Percentiles rank a stretch among this genome's conserved stretches.
Evolutionary conservation across 2,113 vertebrate genomes (phyloP).

Genomic region (Hippocampus zosterae): DNA sequence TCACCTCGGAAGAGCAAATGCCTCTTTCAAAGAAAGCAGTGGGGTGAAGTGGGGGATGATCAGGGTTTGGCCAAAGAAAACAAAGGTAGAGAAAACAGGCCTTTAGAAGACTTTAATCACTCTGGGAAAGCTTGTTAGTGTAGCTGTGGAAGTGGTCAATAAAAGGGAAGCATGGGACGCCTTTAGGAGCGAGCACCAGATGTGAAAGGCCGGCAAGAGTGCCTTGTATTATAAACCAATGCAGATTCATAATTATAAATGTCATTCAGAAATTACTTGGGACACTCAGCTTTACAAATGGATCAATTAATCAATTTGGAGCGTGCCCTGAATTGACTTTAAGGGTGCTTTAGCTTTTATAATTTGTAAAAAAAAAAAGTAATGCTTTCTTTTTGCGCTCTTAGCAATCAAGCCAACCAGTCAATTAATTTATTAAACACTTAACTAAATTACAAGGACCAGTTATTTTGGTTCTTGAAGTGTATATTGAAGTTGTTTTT

Average conservation of each 20-base stretch:
- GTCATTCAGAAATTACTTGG: neutral
- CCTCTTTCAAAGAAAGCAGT: constrained; percentile 20
- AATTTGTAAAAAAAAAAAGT: too few relatives aligned
- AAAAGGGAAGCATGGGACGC: constrained; percentile 25
- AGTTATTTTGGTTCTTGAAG: neutral
- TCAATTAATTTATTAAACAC: too few relatives aligned
- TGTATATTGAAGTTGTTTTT: neutral
- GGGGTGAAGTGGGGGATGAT: neutral
- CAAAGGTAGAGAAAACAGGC: constrained; percentile 22
- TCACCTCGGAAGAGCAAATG: constrained; percentile 5
- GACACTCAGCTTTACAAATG: neutral
- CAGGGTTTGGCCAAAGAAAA: constrained; percentile 30
- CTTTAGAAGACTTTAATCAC: constrained; percentile 28
- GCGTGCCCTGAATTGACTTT: neutral
- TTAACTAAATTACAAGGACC: too few relatives aligned
- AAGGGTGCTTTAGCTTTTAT: neutral
- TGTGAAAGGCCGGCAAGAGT: constrained; percentile 12
- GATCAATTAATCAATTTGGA: neutral
- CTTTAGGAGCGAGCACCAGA: constrained; percentile 24
- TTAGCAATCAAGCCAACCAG: too few relatives aligned
- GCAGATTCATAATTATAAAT: neutral
- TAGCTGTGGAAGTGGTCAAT: constrained; percentile 47
- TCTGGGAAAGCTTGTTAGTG: constrained; percentile 39
- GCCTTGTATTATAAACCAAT: neutral
- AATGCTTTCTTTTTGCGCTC: too few relatives aligned